Conservation (phyloP, 2,113 vertebrate genomes). For the Macquaria australasica region DNA sequence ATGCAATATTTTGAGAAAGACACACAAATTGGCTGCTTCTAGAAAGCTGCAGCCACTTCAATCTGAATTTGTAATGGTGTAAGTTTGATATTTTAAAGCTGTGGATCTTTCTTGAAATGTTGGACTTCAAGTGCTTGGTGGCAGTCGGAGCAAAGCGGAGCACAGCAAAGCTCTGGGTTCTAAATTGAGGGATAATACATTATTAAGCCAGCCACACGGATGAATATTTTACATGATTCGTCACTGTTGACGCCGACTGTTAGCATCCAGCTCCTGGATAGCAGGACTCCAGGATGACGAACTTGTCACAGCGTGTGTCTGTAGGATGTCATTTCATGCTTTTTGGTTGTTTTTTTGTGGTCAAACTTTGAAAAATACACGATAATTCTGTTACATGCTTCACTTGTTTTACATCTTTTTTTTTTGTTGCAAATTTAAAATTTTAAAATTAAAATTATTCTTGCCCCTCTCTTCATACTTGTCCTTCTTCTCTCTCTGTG, state of each 20-base stretch:
- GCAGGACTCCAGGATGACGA: conserved; percentile 10
- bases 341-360: not conserved
- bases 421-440: not conserved
- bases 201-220: conserved; percentile 76
- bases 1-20: conserved; percentile 17
- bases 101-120: conserved; percentile 56
- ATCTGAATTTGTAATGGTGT: conserved; percentile 55
- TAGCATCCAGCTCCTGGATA: conserved; percentile 52
- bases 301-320: conserved; percentile 1
- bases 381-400: not conserved
- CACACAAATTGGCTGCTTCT: conserved; percentile 20
- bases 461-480: not conserved
- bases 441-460: not conserved
- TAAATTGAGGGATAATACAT: conserved; percentile 79
- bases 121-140: conserved; percentile 54
- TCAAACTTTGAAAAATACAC: conserved; percentile 10
- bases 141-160: conserved; percentile 51
- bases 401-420: not conserved
- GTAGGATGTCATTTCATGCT: not conserved
- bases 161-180: conserved; percentile 63
- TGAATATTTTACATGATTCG: conserved; percentile 79
- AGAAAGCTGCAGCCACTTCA: conserved; percentile 44
- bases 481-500: not conserved
- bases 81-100: conserved; percentile 56
- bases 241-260: conserved; percentile 36